Evolutionary conservation across 2,797 vertebrate genomes (phyloP), one percentile per base, ranked within the genome.

Genomic region (Xenopus petersii): DNA sequence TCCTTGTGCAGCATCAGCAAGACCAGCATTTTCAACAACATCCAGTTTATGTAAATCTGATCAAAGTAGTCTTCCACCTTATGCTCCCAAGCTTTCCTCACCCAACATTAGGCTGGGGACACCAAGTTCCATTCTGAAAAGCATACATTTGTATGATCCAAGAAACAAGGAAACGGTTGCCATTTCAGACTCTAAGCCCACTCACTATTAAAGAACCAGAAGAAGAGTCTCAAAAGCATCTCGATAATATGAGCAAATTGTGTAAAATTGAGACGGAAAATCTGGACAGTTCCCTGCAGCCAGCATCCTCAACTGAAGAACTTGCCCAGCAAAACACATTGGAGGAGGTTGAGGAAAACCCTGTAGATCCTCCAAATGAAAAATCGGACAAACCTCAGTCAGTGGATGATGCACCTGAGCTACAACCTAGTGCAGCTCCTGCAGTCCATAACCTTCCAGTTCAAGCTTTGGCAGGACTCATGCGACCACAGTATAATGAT

Each of bases 401-500:
- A 51, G 80, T 84, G 65, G 63, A 84, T 0, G 64, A 55, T 3
- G 26, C 62, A 49, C 51, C 16, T 56, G 54, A 56, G 54, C 15
- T 63, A 86, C 91, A 84, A 84, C 81, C 86, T 73, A 85, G 81
- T 9, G 33, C 89, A 12, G 91, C 94, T 13, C 94, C 96, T 0
- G 97, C 96, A 0, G 91, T 99, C 70, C 98, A 99, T 78, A 98
- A 97, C 77, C 94, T 99, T 71, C 98, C 98, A 1, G 91, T 99
- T 82, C 95, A 95, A 79, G 93, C 95, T 1, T 84, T 99, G 59
- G 92, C 96, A 0, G 96, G 95, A 33, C 86, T 98, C 56, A 98
- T 98, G 79, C 86, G 96, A 63, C 95, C 96, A 5, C 95, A 93
- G 79, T 98, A 99, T 79, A 87, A 86, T 0, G 98, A 98, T 79